phyloP scores from a whole-genome alignment of 1,140 invertebrate genomes.

The Drosophila sp. region DNA sequence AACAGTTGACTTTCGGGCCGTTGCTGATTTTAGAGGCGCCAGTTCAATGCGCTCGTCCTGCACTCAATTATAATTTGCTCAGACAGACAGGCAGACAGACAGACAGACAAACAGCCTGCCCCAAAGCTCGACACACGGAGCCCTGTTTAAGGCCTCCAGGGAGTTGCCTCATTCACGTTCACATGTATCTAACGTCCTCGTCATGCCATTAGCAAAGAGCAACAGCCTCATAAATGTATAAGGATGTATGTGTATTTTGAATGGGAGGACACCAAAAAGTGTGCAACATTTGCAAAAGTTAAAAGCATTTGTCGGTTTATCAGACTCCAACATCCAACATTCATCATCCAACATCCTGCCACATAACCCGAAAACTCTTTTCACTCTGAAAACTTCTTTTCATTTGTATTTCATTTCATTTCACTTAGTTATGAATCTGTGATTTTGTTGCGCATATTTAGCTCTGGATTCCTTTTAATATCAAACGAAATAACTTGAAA shows the following conservation, averaged over 20 bases:
- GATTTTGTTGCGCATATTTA: conserved; percentile 32
- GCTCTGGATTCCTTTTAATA: conserved; percentile 3
- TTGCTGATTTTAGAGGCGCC: conserved; percentile 32
- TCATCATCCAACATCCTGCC: conserved; percentile 9
- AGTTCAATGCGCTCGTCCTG: conserved; percentile 75
- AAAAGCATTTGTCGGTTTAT: conserved; percentile 69
- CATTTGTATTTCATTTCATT: conserved; percentile 32
- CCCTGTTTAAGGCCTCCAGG: conserved; percentile 27
- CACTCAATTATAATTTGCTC: conserved; percentile 80
- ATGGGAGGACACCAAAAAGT: conserved; percentile 53
- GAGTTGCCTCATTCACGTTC: conserved; percentile 21
- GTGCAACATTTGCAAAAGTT: conserved; percentile 69
- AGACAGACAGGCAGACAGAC: conserved; percentile 62
- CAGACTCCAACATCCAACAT: conserved; percentile 4
- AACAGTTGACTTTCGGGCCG: conserved; percentile 5
- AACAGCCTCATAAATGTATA: conserved; percentile 42
- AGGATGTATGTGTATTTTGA: conserved; percentile 5
- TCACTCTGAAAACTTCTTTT: conserved; percentile 42
- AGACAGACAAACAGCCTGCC: conserved; percentile 57
- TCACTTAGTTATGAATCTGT: conserved; percentile 32
- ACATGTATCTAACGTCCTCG: conserved; percentile 26
- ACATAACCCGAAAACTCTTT: conserved; percentile 22
- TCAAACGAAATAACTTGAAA: background rate
- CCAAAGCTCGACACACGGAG: conserved; percentile 14
- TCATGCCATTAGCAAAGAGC: conserved; percentile 69